Conservation (phyloP, 2,113 vertebrate species). For the Cyphomyrus discorhynchus region DNA sequence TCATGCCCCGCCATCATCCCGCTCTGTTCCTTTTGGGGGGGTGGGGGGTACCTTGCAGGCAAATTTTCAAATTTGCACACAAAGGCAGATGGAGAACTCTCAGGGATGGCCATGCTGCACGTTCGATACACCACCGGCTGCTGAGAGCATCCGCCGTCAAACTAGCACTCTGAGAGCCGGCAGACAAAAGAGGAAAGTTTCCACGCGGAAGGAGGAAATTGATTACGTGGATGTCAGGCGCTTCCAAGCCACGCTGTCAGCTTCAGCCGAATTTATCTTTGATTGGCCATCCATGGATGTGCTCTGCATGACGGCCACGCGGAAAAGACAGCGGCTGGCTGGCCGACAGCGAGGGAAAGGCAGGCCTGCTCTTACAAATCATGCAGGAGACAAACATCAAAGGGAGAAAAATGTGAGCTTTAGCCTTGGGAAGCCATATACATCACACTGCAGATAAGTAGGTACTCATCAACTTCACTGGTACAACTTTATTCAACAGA, state of each 20-base stretch:
- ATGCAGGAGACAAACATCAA: neutral
- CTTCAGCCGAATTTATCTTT: slow-evolving; percentile 4
- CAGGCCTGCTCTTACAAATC: neutral
- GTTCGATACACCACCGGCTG: neutral
- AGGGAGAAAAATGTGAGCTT: neutral
- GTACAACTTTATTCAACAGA: neutral
- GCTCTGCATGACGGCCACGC: neutral
- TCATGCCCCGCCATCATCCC: neutral
- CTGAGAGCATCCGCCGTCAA: neutral
- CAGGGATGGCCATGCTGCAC: neutral
- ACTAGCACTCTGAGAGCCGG: neutral
- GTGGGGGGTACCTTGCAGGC: neutral
- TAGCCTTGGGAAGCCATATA: neutral
- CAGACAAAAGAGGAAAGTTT: neutral
- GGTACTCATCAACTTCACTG: too few relatives aligned
- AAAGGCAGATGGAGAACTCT: neutral
- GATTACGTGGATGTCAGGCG: slow-evolving; percentile 23
- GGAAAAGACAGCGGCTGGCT: neutral
- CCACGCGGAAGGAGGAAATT: slow-evolving; percentile 17
- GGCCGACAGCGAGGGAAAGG: neutral
- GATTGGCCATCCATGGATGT: neutral
- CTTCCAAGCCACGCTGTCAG: slow-evolving; percentile 3
- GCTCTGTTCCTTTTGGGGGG: neutral
- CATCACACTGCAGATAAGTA: neutral
- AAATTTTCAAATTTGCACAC: neutral